These are phyloP conservation scores for Heliconius hewitsoni DNA, from an alignment of 1,140 invertebrate genomes.

Conservation along the genomic window DNA sequence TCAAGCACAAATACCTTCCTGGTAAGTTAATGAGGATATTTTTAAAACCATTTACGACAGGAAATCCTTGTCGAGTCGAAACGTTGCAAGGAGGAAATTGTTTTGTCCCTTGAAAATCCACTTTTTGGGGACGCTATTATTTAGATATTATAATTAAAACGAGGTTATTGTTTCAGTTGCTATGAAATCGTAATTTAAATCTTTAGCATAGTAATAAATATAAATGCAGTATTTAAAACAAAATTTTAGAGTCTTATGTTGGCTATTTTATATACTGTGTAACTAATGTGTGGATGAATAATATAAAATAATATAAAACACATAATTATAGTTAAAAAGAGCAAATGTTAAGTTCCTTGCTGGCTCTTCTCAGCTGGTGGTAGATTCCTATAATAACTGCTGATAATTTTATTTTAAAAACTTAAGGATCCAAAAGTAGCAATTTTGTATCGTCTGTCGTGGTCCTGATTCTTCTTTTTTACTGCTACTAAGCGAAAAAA, in stretches of 20 bases:
- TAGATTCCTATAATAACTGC: too few species aligned
- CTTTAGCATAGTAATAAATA: constrained; percentile 6
- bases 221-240: neutral
- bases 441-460: too few species aligned
- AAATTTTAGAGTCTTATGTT: too few species aligned
- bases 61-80: constrained; percentile 33
- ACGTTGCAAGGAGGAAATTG: constrained; percentile 30
- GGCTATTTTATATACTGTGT: neutral
- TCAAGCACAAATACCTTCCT: neutral
- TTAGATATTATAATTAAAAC: constrained; percentile 13
- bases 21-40: constrained; percentile 17
- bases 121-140: constrained; percentile 20
- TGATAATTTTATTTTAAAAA: too few species aligned
- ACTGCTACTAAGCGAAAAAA: too few species aligned
- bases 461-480: too few species aligned
- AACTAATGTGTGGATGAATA: too few species aligned
- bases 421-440: too few species aligned
- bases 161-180: neutral
- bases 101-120: constrained; percentile 28
- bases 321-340: too few species aligned
- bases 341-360: too few species aligned
- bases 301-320: too few species aligned
- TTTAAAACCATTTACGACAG: constrained; percentile 25
- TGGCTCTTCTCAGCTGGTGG: too few species aligned
- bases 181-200: neutral